Base-by-base conservation (phyloP, 2,113 vertebrate genomes). In the Excalfactoria chinensis region DNA sequence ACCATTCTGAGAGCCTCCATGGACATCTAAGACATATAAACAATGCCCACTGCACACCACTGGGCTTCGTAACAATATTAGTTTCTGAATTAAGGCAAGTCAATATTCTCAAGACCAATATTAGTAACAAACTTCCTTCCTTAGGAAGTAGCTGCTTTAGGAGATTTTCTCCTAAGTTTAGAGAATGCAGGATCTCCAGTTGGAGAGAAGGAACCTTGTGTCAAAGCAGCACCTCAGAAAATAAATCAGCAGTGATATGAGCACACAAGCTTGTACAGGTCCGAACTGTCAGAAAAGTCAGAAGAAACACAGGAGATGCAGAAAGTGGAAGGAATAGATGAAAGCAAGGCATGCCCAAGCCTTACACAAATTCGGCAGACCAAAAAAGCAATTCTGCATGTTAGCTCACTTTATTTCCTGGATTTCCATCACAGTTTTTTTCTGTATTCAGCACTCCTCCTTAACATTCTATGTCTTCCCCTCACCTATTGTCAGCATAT, bases 261-360 rank as follows among this genome's bases (percentile, higher is more conserved):
- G 55, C 46, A 43, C 0, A 1, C 17, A 25, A 67, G 25, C 62
- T 58, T 1, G 1, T 44, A 44, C 0, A 0, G 55, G 23, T 40
- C 6, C 37, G 40, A 37, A 46, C 41, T 20, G 8, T 26, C 28
- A 79, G 15, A 56, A 73, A 9, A 55, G 55, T 43, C 28, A 79
- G 15, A 62, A 73, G 9, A 55, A 55, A 43, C 84, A 73, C 1
- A n/a, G 40, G 25, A 78, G 64, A n/a, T 37, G 25, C 34, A 48
- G 46, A 56, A 67, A 72, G 7, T n/a, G 40, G n/a, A 46, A 53
- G 59, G 37, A 66, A 18, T 11, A 60, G 66, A 60, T 11, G 21
- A 32, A 78, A 83, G 32, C 4, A n/a, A 25, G 40, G 32, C 34
- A 78, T 25, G 46, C 30, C 18, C 60, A 78, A 67, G 40, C 44